Evolutionary conservation across 1,140 invertebrate species (phyloP).

Genomic region (Drosophila malerkotliana): DNA sequence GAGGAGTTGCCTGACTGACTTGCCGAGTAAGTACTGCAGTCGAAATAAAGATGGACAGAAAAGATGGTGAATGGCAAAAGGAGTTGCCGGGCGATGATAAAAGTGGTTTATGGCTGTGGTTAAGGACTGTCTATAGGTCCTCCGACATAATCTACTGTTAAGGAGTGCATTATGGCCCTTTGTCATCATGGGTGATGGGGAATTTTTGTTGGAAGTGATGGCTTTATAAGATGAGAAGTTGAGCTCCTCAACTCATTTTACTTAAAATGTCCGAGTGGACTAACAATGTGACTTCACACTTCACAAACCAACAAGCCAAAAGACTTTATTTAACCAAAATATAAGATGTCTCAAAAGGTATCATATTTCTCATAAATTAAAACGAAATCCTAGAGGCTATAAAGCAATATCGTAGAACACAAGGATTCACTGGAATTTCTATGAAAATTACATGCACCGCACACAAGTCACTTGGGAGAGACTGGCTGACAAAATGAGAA

Average conservation of each 20-base stretch:
- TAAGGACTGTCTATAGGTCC: constrained; percentile 38
- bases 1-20: constrained; percentile 8
- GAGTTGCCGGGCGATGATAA: constrained; percentile 59
- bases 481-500: constrained; percentile 3
- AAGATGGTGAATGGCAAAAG: constrained; percentile 17
- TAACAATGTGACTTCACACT: neutral
- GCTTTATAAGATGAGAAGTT: constrained; percentile 5
- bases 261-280: neutral
- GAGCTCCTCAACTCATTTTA: neutral
- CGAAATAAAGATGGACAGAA: constrained; percentile 39
- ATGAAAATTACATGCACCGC: constrained; percentile 14
- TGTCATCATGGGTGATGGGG: constrained; percentile 12
- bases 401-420: neutral
- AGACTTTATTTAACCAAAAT: no score
- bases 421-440: constrained; percentile 14
- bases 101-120: constrained; percentile 68
- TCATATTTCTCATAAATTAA: neutral
- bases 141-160: constrained; percentile 57
- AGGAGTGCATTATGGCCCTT: constrained; percentile 34
- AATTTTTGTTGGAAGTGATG: constrained; percentile 1
- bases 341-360: neutral
- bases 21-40: constrained; percentile 19
- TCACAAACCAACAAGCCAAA: neutral
- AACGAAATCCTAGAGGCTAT: neutral
- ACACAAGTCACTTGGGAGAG: neutral